Conservation (phyloP, 2,113 vertebrate genomes). For the Laticauda colubrina region DNA sequence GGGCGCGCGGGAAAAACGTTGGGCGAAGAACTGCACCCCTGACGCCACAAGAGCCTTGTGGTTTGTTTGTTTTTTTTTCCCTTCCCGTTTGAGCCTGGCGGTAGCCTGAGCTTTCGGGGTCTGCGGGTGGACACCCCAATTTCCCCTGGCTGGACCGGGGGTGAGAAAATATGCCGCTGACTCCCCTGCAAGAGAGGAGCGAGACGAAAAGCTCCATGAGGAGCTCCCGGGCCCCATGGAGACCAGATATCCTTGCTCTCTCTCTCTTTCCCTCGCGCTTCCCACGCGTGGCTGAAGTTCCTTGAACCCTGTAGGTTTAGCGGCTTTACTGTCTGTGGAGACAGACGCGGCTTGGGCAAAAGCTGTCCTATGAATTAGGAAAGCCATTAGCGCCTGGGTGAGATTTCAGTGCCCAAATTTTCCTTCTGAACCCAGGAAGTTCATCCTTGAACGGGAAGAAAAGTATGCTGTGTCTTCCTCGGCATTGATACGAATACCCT, state of each 20-base stretch:
- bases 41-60: neutral
- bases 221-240: neutral
- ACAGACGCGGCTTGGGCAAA: neutral
- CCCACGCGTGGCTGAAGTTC: neutral
- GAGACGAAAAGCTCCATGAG: neutral
- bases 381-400: neutral
- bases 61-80: fast-evolving
- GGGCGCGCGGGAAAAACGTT: neutral
- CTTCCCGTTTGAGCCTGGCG: neutral
- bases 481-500: neutral
- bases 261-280: neutral
- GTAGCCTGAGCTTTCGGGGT: too few species aligned
- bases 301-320: neutral
- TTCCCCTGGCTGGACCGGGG: neutral
- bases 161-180: neutral
- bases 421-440: neutral
- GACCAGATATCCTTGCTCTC: slow-evolving; percentile 22
- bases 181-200: neutral
- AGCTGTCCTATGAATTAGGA: neutral
- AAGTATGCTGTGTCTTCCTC: neutral
- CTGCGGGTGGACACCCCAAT: neutral
- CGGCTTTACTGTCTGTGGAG: neutral
- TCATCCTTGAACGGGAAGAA: neutral
- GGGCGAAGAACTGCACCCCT: neutral
- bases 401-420: neutral